A percentile compares a stretch with the other conserved stretches of the same genome.
Conservation (phyloP, 2,113 vertebrate genomes). For the Antechinus flavipes region DNA sequence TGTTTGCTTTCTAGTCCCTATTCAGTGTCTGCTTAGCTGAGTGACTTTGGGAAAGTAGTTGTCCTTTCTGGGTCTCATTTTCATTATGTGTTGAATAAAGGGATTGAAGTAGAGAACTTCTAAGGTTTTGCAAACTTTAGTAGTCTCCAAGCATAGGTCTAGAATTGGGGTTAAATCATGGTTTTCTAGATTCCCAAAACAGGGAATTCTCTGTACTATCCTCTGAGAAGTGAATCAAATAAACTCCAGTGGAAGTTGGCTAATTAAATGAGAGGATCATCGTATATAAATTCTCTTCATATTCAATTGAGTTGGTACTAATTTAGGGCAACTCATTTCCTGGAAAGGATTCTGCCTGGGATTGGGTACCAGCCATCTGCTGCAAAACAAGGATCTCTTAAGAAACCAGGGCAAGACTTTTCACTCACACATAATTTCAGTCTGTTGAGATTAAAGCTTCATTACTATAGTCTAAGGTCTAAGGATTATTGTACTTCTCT, state of each 20-base stretch:
- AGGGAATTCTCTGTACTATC: neutral
- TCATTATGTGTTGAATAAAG: neutral
- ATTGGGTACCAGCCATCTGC: conserved; percentile 3
- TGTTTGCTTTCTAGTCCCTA: neutral
- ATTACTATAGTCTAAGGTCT: neutral
- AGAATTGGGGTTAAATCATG: no score
- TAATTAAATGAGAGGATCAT: conserved; percentile 42
- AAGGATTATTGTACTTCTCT: neutral
- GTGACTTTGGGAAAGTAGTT: neutral
- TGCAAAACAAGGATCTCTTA: conserved; percentile 29
- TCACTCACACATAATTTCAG: neutral
- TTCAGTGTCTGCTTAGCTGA: no score
- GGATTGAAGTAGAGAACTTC: neutral
- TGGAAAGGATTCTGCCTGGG: conserved; percentile 38
- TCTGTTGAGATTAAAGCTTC: neutral
- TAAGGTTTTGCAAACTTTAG: no score
- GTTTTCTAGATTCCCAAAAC: no score
- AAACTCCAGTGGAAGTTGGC: conserved; percentile 32
- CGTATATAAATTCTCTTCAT: conserved; percentile 2
- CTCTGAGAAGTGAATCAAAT: neutral
- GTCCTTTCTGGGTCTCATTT: neutral
- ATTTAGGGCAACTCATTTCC: conserved; percentile 52
- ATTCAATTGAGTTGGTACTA: neutral
- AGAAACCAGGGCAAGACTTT: neutral
- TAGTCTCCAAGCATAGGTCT: no score